These are phyloP conservation scores for Ceratina japonica DNA, from an alignment of 1,140 invertebrate species.

Conservation along the genomic window DNA sequence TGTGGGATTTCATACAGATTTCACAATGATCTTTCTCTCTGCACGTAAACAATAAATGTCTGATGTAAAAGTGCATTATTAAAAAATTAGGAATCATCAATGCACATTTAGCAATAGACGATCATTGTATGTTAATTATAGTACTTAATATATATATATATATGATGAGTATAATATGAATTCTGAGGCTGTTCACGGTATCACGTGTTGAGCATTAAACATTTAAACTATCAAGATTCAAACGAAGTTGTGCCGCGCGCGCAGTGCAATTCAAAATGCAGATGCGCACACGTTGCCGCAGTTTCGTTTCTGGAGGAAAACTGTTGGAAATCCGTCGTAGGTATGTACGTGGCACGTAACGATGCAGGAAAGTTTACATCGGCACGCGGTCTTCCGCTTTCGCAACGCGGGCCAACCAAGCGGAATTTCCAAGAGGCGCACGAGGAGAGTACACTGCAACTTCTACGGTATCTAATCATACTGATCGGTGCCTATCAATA, in stretches of 20 bases:
- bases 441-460: not conserved
- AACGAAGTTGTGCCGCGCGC: not conserved
- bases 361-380: conserved; percentile 65
- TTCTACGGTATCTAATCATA: not conserved
- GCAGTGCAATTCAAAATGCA: conserved; percentile 22
- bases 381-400: conserved; percentile 48
- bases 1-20: not conserved
- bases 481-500: not conserved
- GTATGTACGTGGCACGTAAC: conserved; percentile 64
- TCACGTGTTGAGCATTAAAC: no score
- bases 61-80: no score
- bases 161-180: no score
- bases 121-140: no score
- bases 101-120: no score
- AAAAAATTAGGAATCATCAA: no score
- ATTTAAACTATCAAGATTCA: no score
- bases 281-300: conserved; percentile 54
- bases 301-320: conserved; percentile 59
- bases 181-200: no score
- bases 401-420: conserved; percentile 41
- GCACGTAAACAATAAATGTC: no score
- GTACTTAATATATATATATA: not conserved
- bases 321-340: conserved; percentile 56
- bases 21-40: no score
- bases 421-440: conserved; percentile 63